Evolutionary conservation across 1,140 invertebrate species (phyloP), one percentile per base, ranked within the genome.

Genomic region (Subanguina moxae): DNA sequence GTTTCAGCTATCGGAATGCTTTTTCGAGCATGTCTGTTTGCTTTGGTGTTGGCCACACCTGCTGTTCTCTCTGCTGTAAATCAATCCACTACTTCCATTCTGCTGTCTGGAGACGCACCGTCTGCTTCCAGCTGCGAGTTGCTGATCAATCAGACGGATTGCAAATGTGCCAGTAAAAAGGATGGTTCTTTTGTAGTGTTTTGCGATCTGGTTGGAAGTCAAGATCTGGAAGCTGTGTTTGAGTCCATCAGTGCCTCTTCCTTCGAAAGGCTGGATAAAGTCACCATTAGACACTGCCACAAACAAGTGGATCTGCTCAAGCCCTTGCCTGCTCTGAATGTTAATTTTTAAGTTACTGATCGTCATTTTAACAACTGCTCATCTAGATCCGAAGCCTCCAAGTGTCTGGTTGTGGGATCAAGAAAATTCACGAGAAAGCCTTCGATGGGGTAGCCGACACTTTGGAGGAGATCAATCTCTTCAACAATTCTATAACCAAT

Each of bases 391-490:
- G 71, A 30, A 65, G 59, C 15, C 25, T 76, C 9, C 64, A 75
- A 45, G 73, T 76, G 17, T 68, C 58, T 25, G 23, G 45, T 21
- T 76, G 74, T 57, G 64, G 65, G 45, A 64, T 76, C 42, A 42
- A 61, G 8, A 19, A 48, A 30, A 43, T 78, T 17, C 25, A 45
- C 21, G 52, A n/a, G 25, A 62, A 42, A 21, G 69, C 68, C 1
- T 76, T 76, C 62, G 57, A 66, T 45, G 25, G 46, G 7, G 17
- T 71, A 21, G 32, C 72, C 0, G 57, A 66, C 48, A 28, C 32
- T 32, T 64, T 76, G 27, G 73, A 78, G 43, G 75, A 78, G 38
- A 45, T 76, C n/a, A 43, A 43, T 19, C 64, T 76, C 19, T 11
- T 28, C 9, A 75, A 77, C 27, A 78, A 78, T 59, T 64, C 56